Evolutionary conservation across 2,797 vertebrate genomes (phyloP), one percentile per base, ranked within the genome.

Genomic region (Apodemus agrarius): DNA sequence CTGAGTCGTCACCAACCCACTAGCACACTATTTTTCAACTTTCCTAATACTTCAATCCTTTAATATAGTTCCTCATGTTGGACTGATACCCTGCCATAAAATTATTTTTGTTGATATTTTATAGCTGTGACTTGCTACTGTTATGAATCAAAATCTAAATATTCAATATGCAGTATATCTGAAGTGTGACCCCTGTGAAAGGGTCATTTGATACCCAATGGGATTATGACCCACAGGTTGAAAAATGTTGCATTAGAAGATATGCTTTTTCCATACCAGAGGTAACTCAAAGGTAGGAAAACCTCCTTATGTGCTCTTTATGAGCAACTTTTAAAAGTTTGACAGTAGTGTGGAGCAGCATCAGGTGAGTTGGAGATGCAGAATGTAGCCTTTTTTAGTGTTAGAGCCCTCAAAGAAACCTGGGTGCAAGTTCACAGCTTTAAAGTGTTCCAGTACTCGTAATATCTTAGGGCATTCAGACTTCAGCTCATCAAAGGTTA

Each of bases 401-500:
- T 86, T 69, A 37, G 21, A 69, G 7, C 2, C 11, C 46, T 69
- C 31, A 52, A 52, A 69, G 12, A 86, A 22, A 21, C 12, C 46
- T 67, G 0, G 4, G 6, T 52, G 12, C 22, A 31, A 69, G 63
- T 22, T 26, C 6, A 67, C 11, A n/a, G 40, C 17, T 69, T 65
- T 34, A n/a, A n/a, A n/a, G 1, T 24, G 19, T 16, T 3, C 11
- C 1, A 31, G 37, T 3, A 6, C 46, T 22, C 16, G 1, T 49
- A 31, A 69, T 26, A 6, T 69, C 3, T 34, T 52, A 86, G 16
- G 1, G 11, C 0, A 24, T 16, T 24, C 7, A 34, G 63, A 52
- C 31, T n/a, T 86, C 43, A 49, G 11, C 7, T 67, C 16, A 9
- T 49, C 31, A 69, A 52, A 63, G 2, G 6, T 37, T 24, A 52